These are phyloP conservation scores for Sciurus carolinensis DNA, from an alignment of 2,797 vertebrate species.

Conservation along the genomic window DNA sequence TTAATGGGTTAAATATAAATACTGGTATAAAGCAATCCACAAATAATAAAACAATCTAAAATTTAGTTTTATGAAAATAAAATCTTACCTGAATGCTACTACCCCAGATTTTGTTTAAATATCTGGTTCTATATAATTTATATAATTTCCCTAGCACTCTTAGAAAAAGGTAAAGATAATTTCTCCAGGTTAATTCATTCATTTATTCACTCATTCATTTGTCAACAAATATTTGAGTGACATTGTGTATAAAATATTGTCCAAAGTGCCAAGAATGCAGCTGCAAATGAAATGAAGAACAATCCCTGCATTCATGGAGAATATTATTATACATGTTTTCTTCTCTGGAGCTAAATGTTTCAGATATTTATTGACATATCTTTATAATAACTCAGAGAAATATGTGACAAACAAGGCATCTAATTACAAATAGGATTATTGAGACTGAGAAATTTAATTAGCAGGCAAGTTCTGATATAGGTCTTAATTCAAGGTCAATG, in stretches of 20 bases:
- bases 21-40: neutral
- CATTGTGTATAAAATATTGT: neutral
- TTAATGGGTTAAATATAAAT: slow-evolving; percentile 39
- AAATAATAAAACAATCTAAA: slow-evolving; percentile 12
- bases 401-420: neutral
- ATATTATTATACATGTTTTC: neutral
- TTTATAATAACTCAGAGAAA: neutral
- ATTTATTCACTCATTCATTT: neutral
- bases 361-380: neutral
- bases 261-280: neutral
- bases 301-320: neutral
- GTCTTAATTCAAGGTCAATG: neutral
- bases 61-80: slow-evolving; percentile 49
- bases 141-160: neutral
- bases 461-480: neutral
- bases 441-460: neutral
- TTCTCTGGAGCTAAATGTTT: neutral
- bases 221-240: neutral
- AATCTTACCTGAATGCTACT: neutral
- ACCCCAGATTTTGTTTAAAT: neutral
- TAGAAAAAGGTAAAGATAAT: neutral
- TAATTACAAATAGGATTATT: neutral
- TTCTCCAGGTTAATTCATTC: neutral
- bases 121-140: neutral
- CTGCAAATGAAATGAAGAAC: neutral